phyloP scores from a whole-genome alignment of 2,797 vertebrate genomes.

The Xiphophorus birchmanni region DNA sequence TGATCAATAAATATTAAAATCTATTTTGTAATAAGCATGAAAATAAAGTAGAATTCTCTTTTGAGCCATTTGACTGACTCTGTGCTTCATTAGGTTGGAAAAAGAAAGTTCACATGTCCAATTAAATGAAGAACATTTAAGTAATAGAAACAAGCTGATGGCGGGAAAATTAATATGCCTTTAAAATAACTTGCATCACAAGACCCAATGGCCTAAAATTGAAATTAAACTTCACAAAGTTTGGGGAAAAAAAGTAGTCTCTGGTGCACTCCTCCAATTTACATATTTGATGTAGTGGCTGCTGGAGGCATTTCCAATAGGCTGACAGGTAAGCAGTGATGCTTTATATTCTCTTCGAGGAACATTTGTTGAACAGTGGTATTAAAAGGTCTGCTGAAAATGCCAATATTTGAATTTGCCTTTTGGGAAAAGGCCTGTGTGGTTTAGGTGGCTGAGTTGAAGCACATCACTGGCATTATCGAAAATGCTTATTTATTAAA shows the following conservation, averaged over 20 bases:
- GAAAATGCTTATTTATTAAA: slow-evolving; percentile 13
- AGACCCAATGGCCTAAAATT: background rate
- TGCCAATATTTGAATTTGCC: slow-evolving; percentile 19
- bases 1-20: background rate
- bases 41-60: background rate
- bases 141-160: too few species aligned
- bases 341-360: slow-evolving; percentile 23
- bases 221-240: background rate
- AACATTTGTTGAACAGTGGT: slow-evolving; percentile 20
- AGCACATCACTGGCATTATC: slow-evolving; percentile 2
- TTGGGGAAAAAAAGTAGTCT: background rate
- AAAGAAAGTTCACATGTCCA: background rate
- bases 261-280: slow-evolving; percentile 14
- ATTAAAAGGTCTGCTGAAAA: slow-evolving; percentile 33
- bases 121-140: background rate
- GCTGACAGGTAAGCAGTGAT: slow-evolving; percentile 27
- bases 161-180: background rate
- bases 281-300: slow-evolving; percentile 51
- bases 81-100: background rate
- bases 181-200: background rate
- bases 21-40: background rate
- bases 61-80: background rate
- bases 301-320: slow-evolving; percentile 23
- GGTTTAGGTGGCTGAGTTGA: background rate
- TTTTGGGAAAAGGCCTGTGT: slow-evolving; percentile 16